phyloP scores from a whole-genome alignment of 2,113 vertebrate genomes.

The Hyla sarda region DNA sequence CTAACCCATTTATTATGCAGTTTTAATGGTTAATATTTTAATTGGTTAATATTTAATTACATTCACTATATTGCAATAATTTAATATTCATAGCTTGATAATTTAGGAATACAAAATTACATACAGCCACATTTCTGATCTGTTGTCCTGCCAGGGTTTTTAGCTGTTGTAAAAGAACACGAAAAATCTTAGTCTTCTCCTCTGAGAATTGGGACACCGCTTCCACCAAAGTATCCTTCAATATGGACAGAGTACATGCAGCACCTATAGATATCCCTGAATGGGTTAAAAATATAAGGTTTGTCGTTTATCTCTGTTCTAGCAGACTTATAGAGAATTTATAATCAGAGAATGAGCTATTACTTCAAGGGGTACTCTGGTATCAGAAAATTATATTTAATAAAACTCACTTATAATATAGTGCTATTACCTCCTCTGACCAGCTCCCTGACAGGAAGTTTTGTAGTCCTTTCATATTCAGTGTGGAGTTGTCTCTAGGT shows the following conservation, averaged over 20 bases:
- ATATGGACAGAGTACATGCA: conserved; percentile 74
- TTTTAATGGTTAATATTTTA: too few species aligned
- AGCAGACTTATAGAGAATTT: not conserved
- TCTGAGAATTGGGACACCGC: conserved; percentile 66
- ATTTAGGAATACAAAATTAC: not conserved
- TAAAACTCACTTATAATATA: too few species aligned
- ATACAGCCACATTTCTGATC: conserved; percentile 82
- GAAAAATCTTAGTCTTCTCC: conserved; percentile 76
- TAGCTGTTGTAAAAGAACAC: conserved; percentile 79
- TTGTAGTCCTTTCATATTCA: too few species aligned
- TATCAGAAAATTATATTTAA: too few species aligned
- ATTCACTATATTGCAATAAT: not conserved
- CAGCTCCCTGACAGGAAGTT: too few species aligned
- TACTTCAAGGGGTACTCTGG: too few species aligned
- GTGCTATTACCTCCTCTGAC: too few species aligned
- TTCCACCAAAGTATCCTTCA: conserved; percentile 70
- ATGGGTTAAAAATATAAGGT: not conserved
- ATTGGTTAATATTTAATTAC: not conserved
- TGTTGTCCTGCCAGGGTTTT: conserved; percentile 77
- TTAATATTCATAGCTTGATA: too few species aligned
- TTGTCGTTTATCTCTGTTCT: not conserved
- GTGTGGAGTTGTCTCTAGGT: too few species aligned
- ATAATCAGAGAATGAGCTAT: not conserved
- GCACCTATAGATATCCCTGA: conserved; percentile 81
- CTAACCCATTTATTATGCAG: not conserved